A percentile compares a stretch with the other conserved stretches of the same genome.
Evolutionary conservation across 1,140 invertebrate genomes (phyloP).

Genomic region (Brachionus angularis): DNA sequence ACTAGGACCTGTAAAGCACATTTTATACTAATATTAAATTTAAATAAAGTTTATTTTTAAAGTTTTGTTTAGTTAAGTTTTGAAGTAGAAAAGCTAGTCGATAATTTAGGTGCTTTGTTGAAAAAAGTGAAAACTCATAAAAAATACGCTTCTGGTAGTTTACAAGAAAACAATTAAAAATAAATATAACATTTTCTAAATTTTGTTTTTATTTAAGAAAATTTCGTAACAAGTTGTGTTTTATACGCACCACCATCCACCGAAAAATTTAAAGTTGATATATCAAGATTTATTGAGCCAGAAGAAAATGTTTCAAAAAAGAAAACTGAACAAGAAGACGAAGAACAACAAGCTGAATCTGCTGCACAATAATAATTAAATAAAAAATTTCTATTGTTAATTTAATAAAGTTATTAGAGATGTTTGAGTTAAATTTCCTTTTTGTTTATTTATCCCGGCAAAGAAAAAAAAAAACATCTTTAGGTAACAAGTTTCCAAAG

Average conservation of each 20-base stretch:
- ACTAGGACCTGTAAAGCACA: slow-evolving; percentile 13
- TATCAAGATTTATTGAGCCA: background rate
- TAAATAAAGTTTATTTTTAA: background rate
- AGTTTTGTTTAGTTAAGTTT: slow-evolving; percentile 25
- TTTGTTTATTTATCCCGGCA: too few relatives aligned
- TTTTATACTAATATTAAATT: background rate
- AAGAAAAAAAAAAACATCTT: too few relatives aligned
- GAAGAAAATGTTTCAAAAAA: background rate
- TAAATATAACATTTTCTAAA: background rate
- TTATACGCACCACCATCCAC: slow-evolving; percentile 38
- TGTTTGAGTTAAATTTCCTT: too few relatives aligned
- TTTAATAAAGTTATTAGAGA: too few relatives aligned
- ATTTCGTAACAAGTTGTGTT: slow-evolving; percentile 16
- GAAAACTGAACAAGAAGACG: background rate
- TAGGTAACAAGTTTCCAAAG: too few relatives aligned
- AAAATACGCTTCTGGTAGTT: background rate
- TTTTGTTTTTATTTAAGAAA: background rate
- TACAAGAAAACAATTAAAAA: background rate
- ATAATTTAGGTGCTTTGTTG: slow-evolving; percentile 24
- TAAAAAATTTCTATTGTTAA: too few relatives aligned
- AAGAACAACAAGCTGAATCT: slow-evolving; percentile 3
- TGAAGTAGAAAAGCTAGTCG: background rate
- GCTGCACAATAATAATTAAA: slow-evolving; percentile 6
- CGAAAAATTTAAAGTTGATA: slow-evolving; percentile 39
- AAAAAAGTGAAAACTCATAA: slow-evolving; percentile 41